phyloP scores from a whole-genome alignment of 2,797 vertebrate genomes.

The Nannoperca australis region DNA sequence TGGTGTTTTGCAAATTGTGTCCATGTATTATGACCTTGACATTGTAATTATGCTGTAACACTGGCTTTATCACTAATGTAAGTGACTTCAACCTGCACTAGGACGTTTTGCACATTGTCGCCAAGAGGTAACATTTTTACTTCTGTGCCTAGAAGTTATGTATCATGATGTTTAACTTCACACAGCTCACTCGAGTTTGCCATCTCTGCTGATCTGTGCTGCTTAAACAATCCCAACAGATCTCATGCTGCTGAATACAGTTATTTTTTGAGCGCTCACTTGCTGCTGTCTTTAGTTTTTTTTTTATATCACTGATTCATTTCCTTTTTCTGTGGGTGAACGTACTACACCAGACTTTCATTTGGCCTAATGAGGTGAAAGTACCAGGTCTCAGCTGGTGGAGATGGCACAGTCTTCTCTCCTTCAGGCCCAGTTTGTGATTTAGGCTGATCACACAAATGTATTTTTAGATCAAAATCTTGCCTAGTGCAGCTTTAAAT shows the following conservation, averaged over 20 bases:
- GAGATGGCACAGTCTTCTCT: slow-evolving; percentile 16
- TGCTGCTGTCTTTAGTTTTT: slow-evolving; percentile 9
- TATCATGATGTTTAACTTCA: slow-evolving; percentile 1
- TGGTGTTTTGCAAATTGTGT: background rate
- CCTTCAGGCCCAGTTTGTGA: slow-evolving; percentile 42
- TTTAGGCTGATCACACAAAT: slow-evolving; percentile 62
- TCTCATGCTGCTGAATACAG: background rate
- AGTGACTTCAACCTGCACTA: slow-evolving; percentile 31
- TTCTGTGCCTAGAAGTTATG: background rate
- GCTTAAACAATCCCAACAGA: slow-evolving; percentile 9
- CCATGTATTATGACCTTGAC: slow-evolving; percentile 48
- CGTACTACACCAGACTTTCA: background rate
- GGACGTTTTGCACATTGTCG: background rate
- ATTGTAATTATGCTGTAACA: slow-evolving; percentile 24
- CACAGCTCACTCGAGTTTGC: background rate
- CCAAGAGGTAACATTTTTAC: background rate
- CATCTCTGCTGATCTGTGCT: slow-evolving; percentile 7
- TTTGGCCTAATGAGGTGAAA: slow-evolving; percentile 19
- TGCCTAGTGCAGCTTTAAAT: slow-evolving; percentile 62
- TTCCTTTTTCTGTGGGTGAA: slow-evolving; percentile 15
- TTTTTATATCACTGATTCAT: slow-evolving; percentile 15
- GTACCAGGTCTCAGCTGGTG: slow-evolving; percentile 8
- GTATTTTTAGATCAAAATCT: slow-evolving; percentile 65
- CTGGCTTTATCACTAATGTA: slow-evolving; percentile 32
- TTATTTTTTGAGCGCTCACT: background rate